Evolutionary conservation across 2,888 invertebrate genomes (phyloP).

Genomic region (Reticulitermes lucifugus): DNA sequence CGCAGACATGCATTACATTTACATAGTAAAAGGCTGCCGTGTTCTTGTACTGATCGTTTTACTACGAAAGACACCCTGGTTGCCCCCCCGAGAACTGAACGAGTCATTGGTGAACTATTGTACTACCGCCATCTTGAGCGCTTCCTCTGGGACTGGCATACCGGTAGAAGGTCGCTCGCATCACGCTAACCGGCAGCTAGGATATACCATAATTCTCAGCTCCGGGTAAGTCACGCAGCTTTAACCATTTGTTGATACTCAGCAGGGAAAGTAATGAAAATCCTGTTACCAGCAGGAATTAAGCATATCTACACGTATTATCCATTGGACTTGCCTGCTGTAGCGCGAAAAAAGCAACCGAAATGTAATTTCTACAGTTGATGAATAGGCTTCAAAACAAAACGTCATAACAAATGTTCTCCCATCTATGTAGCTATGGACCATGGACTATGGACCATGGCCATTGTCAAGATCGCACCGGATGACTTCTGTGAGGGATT

Average conservation of each 20-base stretch:
- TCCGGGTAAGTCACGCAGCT: conserved; percentile 11
- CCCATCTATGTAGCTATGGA: background rate
- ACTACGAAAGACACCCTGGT: background rate
- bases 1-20: too few species aligned
- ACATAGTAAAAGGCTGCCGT: too few species aligned
- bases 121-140: conserved; percentile 17
- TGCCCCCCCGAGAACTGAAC: background rate
- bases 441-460: background rate
- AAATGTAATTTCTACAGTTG: background rate
- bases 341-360: background rate
- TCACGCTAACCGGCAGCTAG: background rate
- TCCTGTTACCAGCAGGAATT: background rate
- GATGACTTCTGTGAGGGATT: background rate
- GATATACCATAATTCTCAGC: conserved; percentile 14
- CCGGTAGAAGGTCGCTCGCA: background rate
- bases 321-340: background rate
- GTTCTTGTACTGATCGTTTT: too few species aligned
- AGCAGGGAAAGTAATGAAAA: background rate
- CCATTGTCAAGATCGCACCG: background rate
- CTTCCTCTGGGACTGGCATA: conserved; percentile 10
- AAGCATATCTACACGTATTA: background rate
- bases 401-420: background rate
- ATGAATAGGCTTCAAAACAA: too few species aligned
- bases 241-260: background rate
- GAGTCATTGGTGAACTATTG: conserved; percentile 10